Base-by-base conservation (phyloP, 2,888 invertebrate genomes). In the Drosophila infuscata region DNA sequence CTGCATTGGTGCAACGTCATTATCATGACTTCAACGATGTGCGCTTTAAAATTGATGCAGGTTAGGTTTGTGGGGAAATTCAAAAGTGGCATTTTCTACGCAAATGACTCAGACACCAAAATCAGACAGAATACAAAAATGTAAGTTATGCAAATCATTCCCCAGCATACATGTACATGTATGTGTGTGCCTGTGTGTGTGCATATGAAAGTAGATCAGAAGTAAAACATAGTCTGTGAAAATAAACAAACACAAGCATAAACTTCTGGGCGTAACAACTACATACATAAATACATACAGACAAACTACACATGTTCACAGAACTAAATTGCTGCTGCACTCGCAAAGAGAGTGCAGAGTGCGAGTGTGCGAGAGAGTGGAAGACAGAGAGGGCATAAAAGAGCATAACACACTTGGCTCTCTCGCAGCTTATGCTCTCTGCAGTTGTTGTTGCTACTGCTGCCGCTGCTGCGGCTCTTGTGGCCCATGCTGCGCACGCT, bases 401-500 rank as follows among this genome's bases (percentile, higher is more conserved):
- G 77, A 63, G 56, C 54, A 62, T 29, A 56, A 46, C 43, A 53
- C 46, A 36, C 20, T 52, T 49, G 36, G 59, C 53, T 36, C 71
- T 46, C 69, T 65, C 59, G n/a, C 43, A 36, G 56, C 43, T 82
- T 75, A 71, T 81, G 81, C 81, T 82, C 88, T 72, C 33, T 15
- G 60, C 38, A 79, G 53, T 43, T 56, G 80, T n/a, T 58, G 61
- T 32, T 58, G 59, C 11, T 54, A 29, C 62, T 56, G 61, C 58
- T 49, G 57, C 58, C 53, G 82, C 59, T 51, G 46, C 17, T 52
- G 57, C 32, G 52, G 60, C 38, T 61, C 63, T 82, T 79, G 69
- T 66, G 74, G 88, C 76, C 77, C 82, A 88, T 89, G 89, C 88
- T 85, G 90, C 81, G 72, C 82, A 82, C 79, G 71, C 75, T 85